A percentile compares a stretch with the other conserved stretches of the same genome.
Evolutionary conservation across 2,113 vertebrate species (phyloP).

Genomic region (Amphiprion ocellaris): DNA sequence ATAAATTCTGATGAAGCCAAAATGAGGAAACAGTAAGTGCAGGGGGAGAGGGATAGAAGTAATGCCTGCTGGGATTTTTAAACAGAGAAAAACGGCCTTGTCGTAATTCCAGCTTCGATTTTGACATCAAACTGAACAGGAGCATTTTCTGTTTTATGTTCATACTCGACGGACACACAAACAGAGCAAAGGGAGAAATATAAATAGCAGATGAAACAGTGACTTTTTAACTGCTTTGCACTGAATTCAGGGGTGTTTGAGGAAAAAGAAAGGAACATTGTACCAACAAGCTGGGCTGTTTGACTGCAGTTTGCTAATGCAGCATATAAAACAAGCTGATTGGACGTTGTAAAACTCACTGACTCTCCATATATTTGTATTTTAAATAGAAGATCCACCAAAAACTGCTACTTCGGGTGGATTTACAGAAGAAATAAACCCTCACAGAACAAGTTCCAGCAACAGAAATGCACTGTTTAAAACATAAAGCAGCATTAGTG

Average conservation of each 20-base stretch:
- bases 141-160: slow-evolving; percentile 21
- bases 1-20: slow-evolving; percentile 17
- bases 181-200: background rate
- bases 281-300: too few species aligned
- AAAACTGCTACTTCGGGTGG: too few species aligned
- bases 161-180: background rate
- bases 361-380: too few species aligned
- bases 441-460: too few species aligned
- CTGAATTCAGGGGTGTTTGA: background rate
- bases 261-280: background rate
- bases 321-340: too few species aligned
- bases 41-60: slow-evolving; percentile 10
- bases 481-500: too few species aligned
- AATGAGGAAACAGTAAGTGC: slow-evolving; percentile 24
- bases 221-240: too few species aligned
- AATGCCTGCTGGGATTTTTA: background rate
- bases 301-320: too few species aligned
- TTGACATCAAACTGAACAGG: slow-evolving; percentile 30
- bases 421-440: too few species aligned
- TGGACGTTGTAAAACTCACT: too few species aligned
- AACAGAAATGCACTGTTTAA: too few species aligned
- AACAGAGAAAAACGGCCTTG: slow-evolving; percentile 27
- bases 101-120: slow-evolving; percentile 41
- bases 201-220: background rate
- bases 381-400: too few species aligned